Percentiles rank a stretch among this genome's conserved stretches.
Conservation (phyloP, 2,797 vertebrate species). For the Xerus rutilus region DNA sequence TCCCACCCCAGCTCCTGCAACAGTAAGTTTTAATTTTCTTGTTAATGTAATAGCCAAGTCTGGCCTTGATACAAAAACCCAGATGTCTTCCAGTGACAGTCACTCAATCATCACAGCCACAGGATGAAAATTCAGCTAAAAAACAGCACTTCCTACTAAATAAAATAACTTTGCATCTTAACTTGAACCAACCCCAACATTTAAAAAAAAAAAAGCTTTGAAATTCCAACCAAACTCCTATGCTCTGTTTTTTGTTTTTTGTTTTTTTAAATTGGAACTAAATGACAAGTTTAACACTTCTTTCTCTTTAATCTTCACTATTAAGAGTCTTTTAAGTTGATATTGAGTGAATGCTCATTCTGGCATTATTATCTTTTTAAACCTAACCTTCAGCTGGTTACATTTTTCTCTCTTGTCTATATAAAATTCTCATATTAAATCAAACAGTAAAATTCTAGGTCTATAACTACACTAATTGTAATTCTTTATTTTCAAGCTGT, state of each 20-base stretch:
- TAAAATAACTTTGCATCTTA: constrained; percentile 80
- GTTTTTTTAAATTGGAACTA: constrained; percentile 56
- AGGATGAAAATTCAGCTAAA: constrained; percentile 74
- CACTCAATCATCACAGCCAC: constrained; percentile 69
- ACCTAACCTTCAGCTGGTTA: constrained; percentile 82
- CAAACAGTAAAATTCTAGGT: constrained; percentile 67
- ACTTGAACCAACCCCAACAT: constrained; percentile 76
- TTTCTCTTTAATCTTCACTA: constrained; percentile 8
- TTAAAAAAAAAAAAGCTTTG: constrained; percentile 57
- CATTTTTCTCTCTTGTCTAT: constrained; percentile 67
- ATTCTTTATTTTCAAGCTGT: constrained; percentile 81
- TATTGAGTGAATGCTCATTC: constrained; percentile 64
- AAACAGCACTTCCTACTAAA: constrained; percentile 80
- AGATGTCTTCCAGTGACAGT: constrained; percentile 83
- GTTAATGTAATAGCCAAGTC: constrained; percentile 85
- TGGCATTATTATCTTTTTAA: constrained; percentile 64
- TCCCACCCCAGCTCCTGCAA: constrained; percentile 97
- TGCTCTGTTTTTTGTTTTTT: neutral
- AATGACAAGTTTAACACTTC: constrained; percentile 47
- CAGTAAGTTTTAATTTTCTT: constrained; percentile 95
- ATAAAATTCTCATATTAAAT: constrained; percentile 71
- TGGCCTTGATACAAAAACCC: constrained; percentile 85
- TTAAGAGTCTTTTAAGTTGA: constrained; percentile 33
- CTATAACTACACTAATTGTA: constrained; percentile 54
- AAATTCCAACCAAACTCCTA: constrained; percentile 68